Conservation (phyloP, 1,140 invertebrate species). For the Bombus turneri region DNA sequence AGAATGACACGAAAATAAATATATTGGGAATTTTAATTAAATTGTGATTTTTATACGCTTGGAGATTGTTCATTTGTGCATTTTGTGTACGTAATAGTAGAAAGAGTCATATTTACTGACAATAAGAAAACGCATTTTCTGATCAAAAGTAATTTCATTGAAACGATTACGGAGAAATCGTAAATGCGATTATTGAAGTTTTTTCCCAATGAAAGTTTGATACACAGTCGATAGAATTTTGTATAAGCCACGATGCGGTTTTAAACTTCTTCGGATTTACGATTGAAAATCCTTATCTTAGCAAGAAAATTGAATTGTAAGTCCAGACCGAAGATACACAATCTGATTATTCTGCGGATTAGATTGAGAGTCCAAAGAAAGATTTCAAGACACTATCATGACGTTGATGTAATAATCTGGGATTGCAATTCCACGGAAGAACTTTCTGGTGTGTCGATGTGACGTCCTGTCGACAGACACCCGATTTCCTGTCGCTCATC, state of each 20-base stretch:
- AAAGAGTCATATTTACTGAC: neutral
- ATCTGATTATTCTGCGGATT: conserved; percentile 25
- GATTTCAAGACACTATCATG: conserved; percentile 16
- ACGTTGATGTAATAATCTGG: conserved; percentile 38
- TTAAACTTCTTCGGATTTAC: neutral
- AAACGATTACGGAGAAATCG: neutral
- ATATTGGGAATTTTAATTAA: neutral
- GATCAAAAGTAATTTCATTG: neutral
- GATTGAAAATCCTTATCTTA: neutral
- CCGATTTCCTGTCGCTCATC: conserved; percentile 29
- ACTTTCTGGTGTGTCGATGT: neutral
- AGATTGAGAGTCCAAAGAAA: conserved; percentile 16
- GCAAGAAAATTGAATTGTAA: conserved; percentile 20
- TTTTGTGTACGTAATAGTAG: no score
- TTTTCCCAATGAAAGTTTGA: neutral
- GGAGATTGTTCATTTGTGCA: no score
- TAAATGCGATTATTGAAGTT: neutral
- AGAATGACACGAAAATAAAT: neutral
- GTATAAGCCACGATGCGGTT: neutral
- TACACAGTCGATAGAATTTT: neutral
- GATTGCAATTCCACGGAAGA: conserved; percentile 13
- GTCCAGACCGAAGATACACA: neutral
- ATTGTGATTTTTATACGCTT: no score
- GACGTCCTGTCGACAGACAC: conserved; percentile 9
- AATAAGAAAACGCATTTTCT: no score